Evolutionary conservation across 1,140 invertebrate species (phyloP), one percentile per base, ranked within the genome.

Genomic region (Spodoptera litura): DNA sequence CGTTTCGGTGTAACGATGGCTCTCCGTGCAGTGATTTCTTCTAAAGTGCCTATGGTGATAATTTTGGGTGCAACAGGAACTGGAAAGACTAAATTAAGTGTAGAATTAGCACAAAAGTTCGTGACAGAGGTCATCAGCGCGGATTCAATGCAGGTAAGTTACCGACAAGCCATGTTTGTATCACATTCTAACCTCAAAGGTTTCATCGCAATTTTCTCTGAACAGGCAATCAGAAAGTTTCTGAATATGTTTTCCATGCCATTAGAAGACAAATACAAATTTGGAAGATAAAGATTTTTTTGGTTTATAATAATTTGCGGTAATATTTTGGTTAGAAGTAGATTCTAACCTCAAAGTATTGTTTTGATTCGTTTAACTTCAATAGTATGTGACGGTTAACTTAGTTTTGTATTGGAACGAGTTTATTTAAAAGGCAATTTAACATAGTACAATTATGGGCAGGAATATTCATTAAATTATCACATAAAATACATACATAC

Each of bases 81-180:
- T 0, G 99, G 99, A 61, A 99, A 99, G 96, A 99, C 99, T 0
- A 99, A 99, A 94, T 95, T 99, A 78, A 97, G 98, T 15, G 95
- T 99, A 77, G 97, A 99, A 95, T 94, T 99, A 75, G 98, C 98
- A 0, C 95, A 96, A 80, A 96, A 95, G 88, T 99, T 98, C 91
- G 95, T 96, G 76, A 98, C 98, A n/a, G 99, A 99, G 96, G 97
- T 99, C 64, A 98, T 99, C 62, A 99, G 98, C 83, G 99, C 99
- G 0, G 99, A 99, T 96, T 99, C 99, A 11, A 99, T 99, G 98
- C 99, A 99, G 96, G 98, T 99, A 94, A 95, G 95, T 89, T 49
- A 59, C 1, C 70, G 78, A 75, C 59, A 12, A 12, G 15, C 13
- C 25, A 15, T 53, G 58, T 76, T 5, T 20, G 61, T 56, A 10